phyloP scores from a whole-genome alignment of 2,888 invertebrate genomes.

The Pediacus dermestoides region DNA sequence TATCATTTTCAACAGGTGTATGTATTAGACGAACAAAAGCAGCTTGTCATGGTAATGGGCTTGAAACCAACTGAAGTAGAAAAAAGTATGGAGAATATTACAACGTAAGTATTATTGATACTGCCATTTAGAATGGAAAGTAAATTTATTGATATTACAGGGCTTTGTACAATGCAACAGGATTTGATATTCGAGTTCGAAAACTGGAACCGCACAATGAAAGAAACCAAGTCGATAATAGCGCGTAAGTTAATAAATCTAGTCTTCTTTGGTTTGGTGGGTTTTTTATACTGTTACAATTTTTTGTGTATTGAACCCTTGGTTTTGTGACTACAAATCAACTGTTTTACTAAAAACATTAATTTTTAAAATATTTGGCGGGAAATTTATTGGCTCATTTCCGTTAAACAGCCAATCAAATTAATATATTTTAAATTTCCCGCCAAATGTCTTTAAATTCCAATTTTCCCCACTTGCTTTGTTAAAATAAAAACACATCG shows the following conservation, averaged over 20 bases:
- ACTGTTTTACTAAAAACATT: too few species aligned
- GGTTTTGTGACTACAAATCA: too few species aligned
- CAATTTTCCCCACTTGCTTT: too few species aligned
- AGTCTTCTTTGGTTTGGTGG: constrained; percentile 2
- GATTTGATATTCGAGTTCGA: constrained; percentile 73
- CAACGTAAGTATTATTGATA: constrained; percentile 51
- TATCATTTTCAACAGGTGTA: constrained; percentile 64
- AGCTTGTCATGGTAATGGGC: constrained; percentile 74
- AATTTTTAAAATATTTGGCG: too few species aligned
- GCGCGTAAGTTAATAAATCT: constrained; percentile 56
- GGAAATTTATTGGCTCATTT: too few species aligned
- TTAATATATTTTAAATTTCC: too few species aligned
- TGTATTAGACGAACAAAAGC: constrained; percentile 75
- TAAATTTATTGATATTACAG: constrained; percentile 39
- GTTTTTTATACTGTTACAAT: too few species aligned
- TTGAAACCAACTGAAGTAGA: constrained; percentile 75
- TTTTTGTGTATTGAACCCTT: too few species aligned
- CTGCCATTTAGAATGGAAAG: constrained; percentile 6
- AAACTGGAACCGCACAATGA: constrained; percentile 74
- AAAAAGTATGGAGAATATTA: constrained; percentile 65
- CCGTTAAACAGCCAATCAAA: too few species aligned
- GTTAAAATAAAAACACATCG: too few species aligned
- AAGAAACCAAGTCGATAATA: constrained; percentile 60
- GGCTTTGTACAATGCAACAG: constrained; percentile 69
- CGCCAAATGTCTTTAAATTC: too few species aligned